Conservation (phyloP, 2,888 invertebrate species). For the Apamea epomidion region DNA sequence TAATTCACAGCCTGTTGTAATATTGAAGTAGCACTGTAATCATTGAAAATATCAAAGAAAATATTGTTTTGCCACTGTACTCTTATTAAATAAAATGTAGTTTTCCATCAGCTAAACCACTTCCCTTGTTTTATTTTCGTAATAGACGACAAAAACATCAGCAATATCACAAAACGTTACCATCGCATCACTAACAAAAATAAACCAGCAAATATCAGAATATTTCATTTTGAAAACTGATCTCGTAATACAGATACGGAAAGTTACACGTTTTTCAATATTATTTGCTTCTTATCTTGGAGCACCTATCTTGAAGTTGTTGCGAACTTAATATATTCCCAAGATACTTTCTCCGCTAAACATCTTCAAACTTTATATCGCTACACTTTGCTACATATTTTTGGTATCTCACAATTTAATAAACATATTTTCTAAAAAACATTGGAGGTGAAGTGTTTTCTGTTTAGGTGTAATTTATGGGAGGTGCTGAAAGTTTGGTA, state of each 20-base stretch:
- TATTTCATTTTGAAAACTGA: conserved; percentile 55
- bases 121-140: background rate
- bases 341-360: conserved; percentile 73
- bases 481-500: conserved; percentile 39
- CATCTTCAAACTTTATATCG: conserved; percentile 73
- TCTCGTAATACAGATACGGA: conserved; percentile 59
- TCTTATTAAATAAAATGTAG: background rate
- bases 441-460: conserved; percentile 55
- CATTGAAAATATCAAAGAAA: background rate
- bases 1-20: background rate
- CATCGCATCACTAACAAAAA: conserved; percentile 18
- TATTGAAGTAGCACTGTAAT: background rate
- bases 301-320: conserved; percentile 73
- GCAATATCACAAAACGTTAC: background rate
- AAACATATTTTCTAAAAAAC: conserved; percentile 65
- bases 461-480: conserved; percentile 51
- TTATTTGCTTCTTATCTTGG: conserved; percentile 69
- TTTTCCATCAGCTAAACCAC: background rate
- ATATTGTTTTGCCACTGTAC: background rate
- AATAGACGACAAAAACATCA: background rate
- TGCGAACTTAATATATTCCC: conserved; percentile 75
- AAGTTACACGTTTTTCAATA: conserved; percentile 69
- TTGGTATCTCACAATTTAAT: conserved; percentile 67
- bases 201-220: conserved; percentile 29
- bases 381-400: conserved; percentile 68